Percentiles rank a stretch among this genome's conserved stretches.
Conservation (phyloP, 2,113 vertebrate species). For the Monopterus albus region DNA sequence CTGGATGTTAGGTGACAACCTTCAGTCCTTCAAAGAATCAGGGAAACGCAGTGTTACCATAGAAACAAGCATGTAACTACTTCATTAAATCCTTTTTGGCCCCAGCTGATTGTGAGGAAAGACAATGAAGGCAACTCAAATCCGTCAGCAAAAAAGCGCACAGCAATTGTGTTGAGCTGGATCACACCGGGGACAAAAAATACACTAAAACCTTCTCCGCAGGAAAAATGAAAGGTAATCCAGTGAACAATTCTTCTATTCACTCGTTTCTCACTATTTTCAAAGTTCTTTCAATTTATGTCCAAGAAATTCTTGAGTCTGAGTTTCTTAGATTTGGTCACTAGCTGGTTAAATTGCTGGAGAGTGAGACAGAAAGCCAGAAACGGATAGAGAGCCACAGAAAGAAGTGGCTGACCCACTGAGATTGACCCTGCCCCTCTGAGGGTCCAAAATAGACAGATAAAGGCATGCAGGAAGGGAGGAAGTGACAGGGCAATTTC, state of each 20-base stretch:
- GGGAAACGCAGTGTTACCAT: slow-evolving; percentile 59
- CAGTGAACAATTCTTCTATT: neutral
- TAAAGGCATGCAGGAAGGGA: neutral
- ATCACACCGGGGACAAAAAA: slow-evolving; percentile 61
- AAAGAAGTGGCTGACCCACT: slow-evolving; percentile 38
- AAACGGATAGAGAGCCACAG: slow-evolving; percentile 14
- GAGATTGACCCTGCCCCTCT: slow-evolving; percentile 47
- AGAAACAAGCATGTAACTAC: slow-evolving; percentile 62
- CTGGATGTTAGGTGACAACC: slow-evolving; percentile 54
- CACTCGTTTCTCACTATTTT: neutral
- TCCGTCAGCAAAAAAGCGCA: neutral
- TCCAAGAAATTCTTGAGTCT: neutral
- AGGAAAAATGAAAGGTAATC: slow-evolving; percentile 18
- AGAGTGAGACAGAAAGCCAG: slow-evolving; percentile 31
- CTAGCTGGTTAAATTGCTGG: neutral
- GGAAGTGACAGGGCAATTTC: neutral
- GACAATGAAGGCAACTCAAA: slow-evolving; percentile 35
- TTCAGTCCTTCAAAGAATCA: slow-evolving; percentile 50
- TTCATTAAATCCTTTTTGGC: slow-evolving; percentile 55
- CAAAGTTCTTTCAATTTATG: slow-evolving; percentile 13
- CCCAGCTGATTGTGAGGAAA: slow-evolving; percentile 40
- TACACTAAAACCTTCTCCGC: slow-evolving; percentile 31
- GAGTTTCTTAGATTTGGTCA: slow-evolving; percentile 33
- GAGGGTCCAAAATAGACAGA: slow-evolving; percentile 68
- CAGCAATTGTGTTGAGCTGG: slow-evolving; percentile 36